Base-by-base conservation (phyloP, 2,797 vertebrate species). In the Thalassophryne amazonica region DNA sequence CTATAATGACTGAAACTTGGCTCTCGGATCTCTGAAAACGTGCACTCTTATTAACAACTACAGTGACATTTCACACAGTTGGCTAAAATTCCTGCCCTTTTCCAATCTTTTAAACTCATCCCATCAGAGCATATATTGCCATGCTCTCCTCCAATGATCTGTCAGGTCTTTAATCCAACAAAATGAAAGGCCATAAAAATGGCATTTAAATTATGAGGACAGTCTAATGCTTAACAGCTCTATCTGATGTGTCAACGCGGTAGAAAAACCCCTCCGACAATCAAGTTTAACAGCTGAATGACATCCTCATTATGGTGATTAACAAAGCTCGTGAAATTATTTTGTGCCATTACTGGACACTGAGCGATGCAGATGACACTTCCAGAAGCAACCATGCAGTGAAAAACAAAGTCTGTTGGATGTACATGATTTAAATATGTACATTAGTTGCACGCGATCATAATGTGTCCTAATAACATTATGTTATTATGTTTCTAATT, bases 141-240 rank as follows among this genome's bases (percentile, higher is more conserved):
- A 23, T 9, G 36, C 24, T 20, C 36, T 30, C 19, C 21, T 46
- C 19, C 12, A 6, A 30, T 14, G 31, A 14, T 7, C 21, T 4
- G 31, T 31, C 40, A 73, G 51, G 56, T 68, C 61, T 65, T 58
- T 57, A 62, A 65, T 76, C 36, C 52, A 32, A 17, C 54, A 21
- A 39, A 15, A 51, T 31, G 18, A 58, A 32, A 21, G 29, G 20
- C 50, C 43, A 24, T 32, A 35, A 30, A 17, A 40, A 56, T 25
- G 11, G 10, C 52, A 29, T 50, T 53, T 41, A 29, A 60, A 65
- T 70, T 43, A 75, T 64, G 23, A 13, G 7, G 11, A 9, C 21
- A 29, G 36, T n/a, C 13, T 24, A 10, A 35, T 20, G 48, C 33
- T 13, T 31, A 17, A 52, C 14, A 15, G 39, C 38, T 56, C 11